phyloP scores from a whole-genome alignment of 1,140 invertebrate genomes.

The Olivierus martensii region DNA sequence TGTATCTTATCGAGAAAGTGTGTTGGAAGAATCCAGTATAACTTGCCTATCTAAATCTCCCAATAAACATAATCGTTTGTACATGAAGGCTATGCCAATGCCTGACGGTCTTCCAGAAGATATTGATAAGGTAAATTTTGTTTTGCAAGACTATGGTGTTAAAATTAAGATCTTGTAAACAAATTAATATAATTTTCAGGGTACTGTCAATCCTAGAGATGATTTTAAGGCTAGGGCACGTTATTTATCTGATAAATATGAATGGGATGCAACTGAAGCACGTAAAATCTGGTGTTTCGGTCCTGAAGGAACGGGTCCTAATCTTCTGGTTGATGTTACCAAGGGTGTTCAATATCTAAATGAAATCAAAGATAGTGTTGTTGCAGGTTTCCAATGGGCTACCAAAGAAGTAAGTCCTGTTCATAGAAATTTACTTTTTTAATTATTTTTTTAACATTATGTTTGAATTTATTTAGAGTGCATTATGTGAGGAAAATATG shows the following conservation, averaged over 20 bases:
- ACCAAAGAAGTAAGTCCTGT: conserved; percentile 67
- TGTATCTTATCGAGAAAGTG: conserved; percentile 98
- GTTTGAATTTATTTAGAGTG: no score
- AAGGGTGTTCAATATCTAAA: conserved; percentile 97
- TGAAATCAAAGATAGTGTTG: conserved; percentile 90
- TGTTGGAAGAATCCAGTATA: conserved; percentile 79
- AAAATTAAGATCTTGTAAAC: no score
- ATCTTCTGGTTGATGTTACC: conserved; percentile 91
- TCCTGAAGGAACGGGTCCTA: conserved; percentile 88
- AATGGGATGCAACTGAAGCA: conserved; percentile 94
- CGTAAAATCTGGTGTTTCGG: conserved; percentile 99
- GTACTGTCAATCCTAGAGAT: conserved; percentile 85
- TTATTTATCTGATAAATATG: conserved; percentile 87
- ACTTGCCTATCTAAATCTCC: conserved; percentile 98
- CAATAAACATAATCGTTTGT: conserved; percentile 99
- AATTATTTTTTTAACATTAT: no score
- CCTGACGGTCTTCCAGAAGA: conserved; percentile 93
- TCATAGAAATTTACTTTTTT: conserved; percentile 5
- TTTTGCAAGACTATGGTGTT: conserved; percentile 95
- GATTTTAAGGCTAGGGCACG: conserved; percentile 93
- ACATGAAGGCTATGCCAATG: conserved; percentile 92
- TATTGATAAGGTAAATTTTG: conserved; percentile 71
- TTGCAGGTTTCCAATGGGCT: conserved; percentile 99
- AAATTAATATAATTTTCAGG: conserved; percentile 79
- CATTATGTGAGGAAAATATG: conserved; percentile 96